Conservation (phyloP, 2,888 invertebrate species). For the Monopis laevigella region DNA sequence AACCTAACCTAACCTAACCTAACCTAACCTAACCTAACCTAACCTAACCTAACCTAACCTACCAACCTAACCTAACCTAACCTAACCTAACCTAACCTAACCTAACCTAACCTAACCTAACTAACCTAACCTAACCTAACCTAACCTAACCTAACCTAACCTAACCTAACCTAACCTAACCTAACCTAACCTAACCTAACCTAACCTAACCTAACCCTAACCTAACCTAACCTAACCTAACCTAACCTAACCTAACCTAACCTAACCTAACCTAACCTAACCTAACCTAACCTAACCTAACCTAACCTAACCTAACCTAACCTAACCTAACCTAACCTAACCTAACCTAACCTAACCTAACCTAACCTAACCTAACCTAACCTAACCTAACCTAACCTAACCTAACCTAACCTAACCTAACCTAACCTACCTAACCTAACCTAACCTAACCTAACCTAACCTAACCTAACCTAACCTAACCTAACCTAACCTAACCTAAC, state of each 20-base stretch:
- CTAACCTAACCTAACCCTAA: conserved; percentile 13
- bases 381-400: conserved; percentile 15
- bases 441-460: conserved; percentile 15
- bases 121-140: conserved; percentile 17
- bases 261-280: conserved; percentile 15
- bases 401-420: conserved; percentile 15
- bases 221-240: conserved; percentile 19
- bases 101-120: conserved; percentile 19
- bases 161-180: conserved; percentile 15
- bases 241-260: conserved; percentile 19
- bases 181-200: conserved; percentile 9
- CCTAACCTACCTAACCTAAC: conserved; percentile 15
- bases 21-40: conserved; percentile 18
- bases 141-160: conserved; percentile 16
- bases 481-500: conserved; percentile 15
- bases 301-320: conserved; percentile 15
- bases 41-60: conserved; percentile 14
- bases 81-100: conserved; percentile 16
- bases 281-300: conserved; percentile 30
- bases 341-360: conserved; percentile 14
- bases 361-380: conserved; percentile 15
- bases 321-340: conserved; percentile 14
- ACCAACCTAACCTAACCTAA: conserved; percentile 14
- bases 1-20: conserved; percentile 17
- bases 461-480: conserved; percentile 15